phyloP scores from a whole-genome alignment of 2,113 vertebrate species.

The Lynx canadensis region DNA sequence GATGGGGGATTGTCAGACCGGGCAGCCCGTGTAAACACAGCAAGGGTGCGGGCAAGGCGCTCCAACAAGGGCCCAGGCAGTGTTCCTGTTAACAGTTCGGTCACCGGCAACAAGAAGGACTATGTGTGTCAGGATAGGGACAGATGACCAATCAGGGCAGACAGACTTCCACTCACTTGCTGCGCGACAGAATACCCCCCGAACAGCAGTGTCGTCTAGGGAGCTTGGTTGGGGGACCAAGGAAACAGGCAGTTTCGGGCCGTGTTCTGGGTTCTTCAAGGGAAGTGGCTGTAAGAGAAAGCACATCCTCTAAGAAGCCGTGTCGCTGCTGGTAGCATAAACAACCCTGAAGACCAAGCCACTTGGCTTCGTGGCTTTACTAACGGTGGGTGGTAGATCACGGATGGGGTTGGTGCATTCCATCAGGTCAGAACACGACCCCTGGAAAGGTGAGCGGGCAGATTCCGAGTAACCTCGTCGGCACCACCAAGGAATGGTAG shows the following conservation, averaged over 20 bases:
- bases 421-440: background rate
- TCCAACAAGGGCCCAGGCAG: background rate
- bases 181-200: background rate
- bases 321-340: background rate
- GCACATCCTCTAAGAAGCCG: background rate
- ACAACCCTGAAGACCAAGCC: background rate
- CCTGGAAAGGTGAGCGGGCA: background rate
- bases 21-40: background rate
- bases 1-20: background rate
- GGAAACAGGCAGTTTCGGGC: background rate
- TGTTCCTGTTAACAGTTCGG: background rate
- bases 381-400: background rate
- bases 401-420: background rate
- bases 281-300: background rate
- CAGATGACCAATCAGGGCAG: background rate
- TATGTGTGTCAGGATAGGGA: background rate
- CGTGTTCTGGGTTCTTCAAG: background rate
- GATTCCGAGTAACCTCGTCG: background rate
- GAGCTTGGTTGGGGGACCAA: background rate
- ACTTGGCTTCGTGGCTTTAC: background rate
- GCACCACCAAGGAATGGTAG: background rate
- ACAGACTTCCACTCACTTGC: background rate
- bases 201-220: background rate
- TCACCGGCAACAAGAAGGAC: background rate
- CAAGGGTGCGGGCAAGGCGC: background rate